Percentiles rank a stretch among this genome's conserved stretches.
phyloP scores from a whole-genome alignment of 2,797 vertebrate genomes.

The Simalia tracyae region DNA sequence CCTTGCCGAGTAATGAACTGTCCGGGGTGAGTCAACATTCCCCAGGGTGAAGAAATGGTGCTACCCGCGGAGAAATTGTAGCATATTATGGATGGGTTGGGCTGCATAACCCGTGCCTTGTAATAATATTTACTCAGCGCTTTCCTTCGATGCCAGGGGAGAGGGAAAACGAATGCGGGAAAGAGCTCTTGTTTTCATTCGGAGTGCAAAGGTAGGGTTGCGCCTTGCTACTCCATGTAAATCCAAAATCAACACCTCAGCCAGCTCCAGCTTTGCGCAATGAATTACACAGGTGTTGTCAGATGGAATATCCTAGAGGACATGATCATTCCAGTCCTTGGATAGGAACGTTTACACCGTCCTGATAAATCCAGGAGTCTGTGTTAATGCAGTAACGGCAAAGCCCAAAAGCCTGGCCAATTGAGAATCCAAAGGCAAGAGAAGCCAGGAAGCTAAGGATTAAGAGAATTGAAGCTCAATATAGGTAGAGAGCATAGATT shows the following conservation, averaged over 20 bases:
- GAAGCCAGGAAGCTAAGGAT: background rate
- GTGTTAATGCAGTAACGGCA: background rate
- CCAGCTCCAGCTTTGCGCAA: background rate
- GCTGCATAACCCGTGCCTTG: constrained; percentile 40
- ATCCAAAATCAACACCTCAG: background rate
- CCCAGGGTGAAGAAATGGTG: background rate
- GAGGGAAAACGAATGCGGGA: constrained; percentile 19
- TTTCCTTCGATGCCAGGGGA: background rate
- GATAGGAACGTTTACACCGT: background rate
- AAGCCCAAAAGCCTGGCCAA: background rate
- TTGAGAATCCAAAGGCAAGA: background rate
- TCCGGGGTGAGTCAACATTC: constrained; percentile 59
- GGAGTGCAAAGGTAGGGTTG: background rate
- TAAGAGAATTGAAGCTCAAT: background rate
- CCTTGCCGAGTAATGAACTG: constrained; percentile 24
- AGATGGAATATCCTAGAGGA: background rate
- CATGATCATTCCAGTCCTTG: too few relatives aligned
- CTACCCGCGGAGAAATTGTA: background rate
- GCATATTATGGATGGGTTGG: constrained; percentile 42
- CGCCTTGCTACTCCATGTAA: background rate
- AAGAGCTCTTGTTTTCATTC: background rate
- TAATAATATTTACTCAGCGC: constrained; percentile 46
- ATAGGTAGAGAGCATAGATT: background rate
- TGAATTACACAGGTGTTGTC: background rate
- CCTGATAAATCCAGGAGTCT: background rate